Conservation (phyloP, 2,797 vertebrate genomes). For the Fratercula arctica region DNA sequence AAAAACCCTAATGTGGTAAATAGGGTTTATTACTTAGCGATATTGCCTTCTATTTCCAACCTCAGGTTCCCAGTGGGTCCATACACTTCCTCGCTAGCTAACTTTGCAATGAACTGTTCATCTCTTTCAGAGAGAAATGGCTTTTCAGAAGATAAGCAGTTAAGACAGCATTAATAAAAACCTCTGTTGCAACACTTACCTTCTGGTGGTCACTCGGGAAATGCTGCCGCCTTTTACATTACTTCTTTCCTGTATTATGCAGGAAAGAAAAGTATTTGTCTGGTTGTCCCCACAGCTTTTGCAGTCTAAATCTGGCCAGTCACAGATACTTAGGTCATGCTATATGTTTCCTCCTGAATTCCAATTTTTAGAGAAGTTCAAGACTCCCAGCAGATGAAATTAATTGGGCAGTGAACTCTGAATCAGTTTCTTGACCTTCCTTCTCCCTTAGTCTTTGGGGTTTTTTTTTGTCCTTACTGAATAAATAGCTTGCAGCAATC, state of each 20-base stretch:
- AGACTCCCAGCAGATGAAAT: not conserved
- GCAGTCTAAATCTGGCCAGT: not conserved
- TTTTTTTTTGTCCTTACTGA: not conserved
- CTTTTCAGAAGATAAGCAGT: constrained; percentile 20
- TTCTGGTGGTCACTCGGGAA: not conserved
- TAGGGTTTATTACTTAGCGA: not conserved
- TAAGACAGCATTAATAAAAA: constrained; percentile 51
- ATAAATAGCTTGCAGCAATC: not conserved
- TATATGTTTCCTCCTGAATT: not conserved
- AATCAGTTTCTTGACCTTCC: not conserved
- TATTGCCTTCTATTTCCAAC: not conserved
- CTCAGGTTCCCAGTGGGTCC: not conserved
- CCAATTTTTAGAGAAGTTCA: not conserved
- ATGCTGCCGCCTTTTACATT: constrained; percentile 2
- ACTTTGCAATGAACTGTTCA: constrained; percentile 4
- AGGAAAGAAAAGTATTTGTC: not conserved
- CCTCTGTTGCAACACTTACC: not conserved
- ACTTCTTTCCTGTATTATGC: not conserved
- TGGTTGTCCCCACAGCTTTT: not conserved
- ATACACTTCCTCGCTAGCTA: not conserved
- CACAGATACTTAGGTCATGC: not conserved
- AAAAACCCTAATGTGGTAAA: not conserved
- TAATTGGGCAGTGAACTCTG: not conserved
- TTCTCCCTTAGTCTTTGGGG: not conserved
- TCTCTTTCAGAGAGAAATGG: not conserved